These are phyloP conservation scores for Automeris io DNA, from an alignment of 2,888 invertebrate species.

Conservation along the genomic window DNA sequence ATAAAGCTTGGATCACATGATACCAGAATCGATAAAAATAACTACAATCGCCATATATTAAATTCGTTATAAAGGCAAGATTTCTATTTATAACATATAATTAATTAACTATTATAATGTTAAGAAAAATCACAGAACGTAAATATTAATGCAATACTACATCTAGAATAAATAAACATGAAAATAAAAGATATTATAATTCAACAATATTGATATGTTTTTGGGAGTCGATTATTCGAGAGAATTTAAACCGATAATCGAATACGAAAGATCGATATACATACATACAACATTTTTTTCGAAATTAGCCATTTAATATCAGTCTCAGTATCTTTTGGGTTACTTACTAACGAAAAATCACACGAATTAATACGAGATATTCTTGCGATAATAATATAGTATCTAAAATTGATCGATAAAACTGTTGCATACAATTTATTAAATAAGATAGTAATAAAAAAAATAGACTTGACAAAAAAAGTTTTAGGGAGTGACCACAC, in stretches of 20 bases:
- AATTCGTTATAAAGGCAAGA: slow-evolving; percentile 69
- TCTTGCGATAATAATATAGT: too few relatives aligned
- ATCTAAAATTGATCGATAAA: too few relatives aligned
- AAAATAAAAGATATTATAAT: slow-evolving; percentile 34
- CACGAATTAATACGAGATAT: too few relatives aligned
- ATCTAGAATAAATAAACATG: slow-evolving; percentile 43
- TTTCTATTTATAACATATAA: slow-evolving; percentile 22
- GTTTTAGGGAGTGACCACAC: too few relatives aligned
- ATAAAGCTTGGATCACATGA: too few relatives aligned
- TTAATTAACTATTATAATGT: slow-evolving; percentile 27
- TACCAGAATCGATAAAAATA: not conserved
- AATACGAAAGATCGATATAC: not conserved
- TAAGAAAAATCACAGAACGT: slow-evolving; percentile 44
- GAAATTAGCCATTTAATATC: too few relatives aligned
- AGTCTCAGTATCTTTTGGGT: too few relatives aligned
- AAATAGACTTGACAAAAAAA: too few relatives aligned
- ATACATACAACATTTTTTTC: not conserved
- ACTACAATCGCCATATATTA: slow-evolving; percentile 27
- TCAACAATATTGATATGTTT: slow-evolving; percentile 48
- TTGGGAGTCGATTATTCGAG: slow-evolving; percentile 34
- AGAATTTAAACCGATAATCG: not conserved
- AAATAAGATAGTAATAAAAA: too few relatives aligned
- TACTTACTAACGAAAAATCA: too few relatives aligned
- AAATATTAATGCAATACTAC: slow-evolving; percentile 26
- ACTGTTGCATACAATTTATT: too few relatives aligned